Conservation (phyloP, 2,797 vertebrate genomes). For the Tangara arthus region DNA sequence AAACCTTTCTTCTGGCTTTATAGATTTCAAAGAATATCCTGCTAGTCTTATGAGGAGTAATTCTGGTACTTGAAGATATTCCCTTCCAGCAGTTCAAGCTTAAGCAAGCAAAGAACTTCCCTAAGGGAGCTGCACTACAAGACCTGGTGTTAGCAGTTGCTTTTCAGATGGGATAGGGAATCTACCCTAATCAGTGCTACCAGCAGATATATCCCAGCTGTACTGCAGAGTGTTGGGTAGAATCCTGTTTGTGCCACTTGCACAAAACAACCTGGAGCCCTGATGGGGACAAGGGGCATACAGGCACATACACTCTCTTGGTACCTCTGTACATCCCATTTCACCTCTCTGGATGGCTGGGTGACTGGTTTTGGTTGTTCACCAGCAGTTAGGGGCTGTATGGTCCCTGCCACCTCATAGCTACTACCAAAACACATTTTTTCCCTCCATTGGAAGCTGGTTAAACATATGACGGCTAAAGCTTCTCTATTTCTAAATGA, state of each 20-base stretch:
- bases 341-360: neutral
- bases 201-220: neutral
- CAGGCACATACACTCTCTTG: accelerated
- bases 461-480: neutral
- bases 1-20: neutral
- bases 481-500: neutral
- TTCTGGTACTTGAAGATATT: neutral
- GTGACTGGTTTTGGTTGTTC: neutral
- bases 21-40: neutral
- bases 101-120: neutral
- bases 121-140: neutral
- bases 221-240: accelerated
- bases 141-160: neutral
- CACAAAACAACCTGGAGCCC: neutral
- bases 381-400: neutral
- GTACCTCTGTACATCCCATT: neutral
- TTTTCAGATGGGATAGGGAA: neutral
- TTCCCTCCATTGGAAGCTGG: neutral
- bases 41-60: neutral
- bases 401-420: neutral
- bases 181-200: neutral
- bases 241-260: neutral
- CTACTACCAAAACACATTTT: neutral
- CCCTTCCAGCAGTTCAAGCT: accelerated
- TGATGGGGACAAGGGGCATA: neutral